Percentiles rank a stretch among this genome's conserved stretches.
Evolutionary conservation across 2,888 invertebrate species (phyloP).

Genomic region (Tethea ocularis): DNA sequence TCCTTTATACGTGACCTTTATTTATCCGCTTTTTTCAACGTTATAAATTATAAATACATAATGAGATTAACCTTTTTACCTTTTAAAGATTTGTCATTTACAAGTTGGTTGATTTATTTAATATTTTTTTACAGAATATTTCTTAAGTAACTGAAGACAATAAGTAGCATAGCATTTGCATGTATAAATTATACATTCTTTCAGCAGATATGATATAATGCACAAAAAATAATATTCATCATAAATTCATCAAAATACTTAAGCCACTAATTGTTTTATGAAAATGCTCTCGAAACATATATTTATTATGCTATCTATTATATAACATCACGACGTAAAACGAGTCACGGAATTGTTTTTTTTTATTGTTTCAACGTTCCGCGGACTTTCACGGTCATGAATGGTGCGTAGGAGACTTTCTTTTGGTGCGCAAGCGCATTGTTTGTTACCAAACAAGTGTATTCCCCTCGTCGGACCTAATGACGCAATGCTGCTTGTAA

Average conservation of each 20-base stretch:
- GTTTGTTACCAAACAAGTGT: slow-evolving; percentile 34
- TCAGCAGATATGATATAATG: background rate
- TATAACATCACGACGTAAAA: slow-evolving; percentile 34
- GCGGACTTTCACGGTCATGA: slow-evolving; percentile 76
- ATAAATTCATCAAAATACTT: background rate
- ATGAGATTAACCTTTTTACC: background rate
- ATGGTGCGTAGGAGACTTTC: slow-evolving; percentile 63
- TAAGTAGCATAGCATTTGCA: background rate
- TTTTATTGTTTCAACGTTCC: slow-evolving; percentile 60
- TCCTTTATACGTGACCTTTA: background rate
- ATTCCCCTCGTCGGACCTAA: slow-evolving; percentile 15
- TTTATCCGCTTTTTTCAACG: background rate
- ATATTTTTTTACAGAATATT: background rate
- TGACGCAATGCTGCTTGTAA: slow-evolving; percentile 25
- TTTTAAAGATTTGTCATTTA: background rate
- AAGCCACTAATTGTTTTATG: slow-evolving; percentile 7
- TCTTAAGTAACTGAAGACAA: background rate
- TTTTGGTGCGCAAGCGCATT: slow-evolving; percentile 44
- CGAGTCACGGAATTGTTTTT: slow-evolving; percentile 56
- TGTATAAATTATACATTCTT: background rate
- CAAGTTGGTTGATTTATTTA: background rate
- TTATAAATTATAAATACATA: background rate
- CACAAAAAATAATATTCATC: slow-evolving; percentile 2
- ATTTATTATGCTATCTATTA: slow-evolving; percentile 25
- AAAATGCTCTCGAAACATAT: slow-evolving; percentile 6